phyloP scores from a whole-genome alignment of 2,797 vertebrate genomes.

The Thripadectes ignobilis region DNA sequence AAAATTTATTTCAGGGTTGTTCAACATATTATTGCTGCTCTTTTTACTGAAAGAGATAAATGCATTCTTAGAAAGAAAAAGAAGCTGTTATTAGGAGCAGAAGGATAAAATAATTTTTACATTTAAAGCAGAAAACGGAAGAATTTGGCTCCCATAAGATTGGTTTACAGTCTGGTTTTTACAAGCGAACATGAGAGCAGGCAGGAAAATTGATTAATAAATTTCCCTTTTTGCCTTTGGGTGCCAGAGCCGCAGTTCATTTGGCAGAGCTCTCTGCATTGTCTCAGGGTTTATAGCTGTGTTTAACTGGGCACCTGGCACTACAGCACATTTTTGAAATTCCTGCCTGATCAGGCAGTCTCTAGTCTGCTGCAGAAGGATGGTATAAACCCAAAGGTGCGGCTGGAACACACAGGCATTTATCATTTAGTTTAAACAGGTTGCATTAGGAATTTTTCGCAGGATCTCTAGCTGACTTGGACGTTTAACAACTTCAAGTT shows the following conservation, averaged over 20 bases:
- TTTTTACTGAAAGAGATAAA: slow-evolving; percentile 81
- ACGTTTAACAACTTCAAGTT: neutral
- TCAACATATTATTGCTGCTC: slow-evolving; percentile 82
- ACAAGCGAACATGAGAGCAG: slow-evolving; percentile 26
- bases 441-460: neutral
- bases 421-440: neutral
- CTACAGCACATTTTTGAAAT: neutral
- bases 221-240: slow-evolving; percentile 69
- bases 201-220: slow-evolving; percentile 63
- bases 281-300: slow-evolving; percentile 55
- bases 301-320: slow-evolving; percentile 63
- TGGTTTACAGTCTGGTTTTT: slow-evolving; percentile 34
- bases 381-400: neutral
- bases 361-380: neutral
- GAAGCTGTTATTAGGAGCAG: slow-evolving; percentile 74
- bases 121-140: slow-evolving; percentile 50
- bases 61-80: slow-evolving; percentile 76
- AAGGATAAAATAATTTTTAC: slow-evolving; percentile 67
- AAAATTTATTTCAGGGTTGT: slow-evolving; percentile 84
- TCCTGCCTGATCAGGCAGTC: slow-evolving; percentile 22
- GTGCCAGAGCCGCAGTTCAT: slow-evolving; percentile 50
- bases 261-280: slow-evolving; percentile 63
- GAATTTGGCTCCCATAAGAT: slow-evolving; percentile 40
- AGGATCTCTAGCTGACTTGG: neutral
- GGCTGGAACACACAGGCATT: neutral